A percentile compares a stretch with the other conserved stretches of the same genome.
Conservation (phyloP, 2,113 vertebrate genomes). For the Myocastor coypus region DNA sequence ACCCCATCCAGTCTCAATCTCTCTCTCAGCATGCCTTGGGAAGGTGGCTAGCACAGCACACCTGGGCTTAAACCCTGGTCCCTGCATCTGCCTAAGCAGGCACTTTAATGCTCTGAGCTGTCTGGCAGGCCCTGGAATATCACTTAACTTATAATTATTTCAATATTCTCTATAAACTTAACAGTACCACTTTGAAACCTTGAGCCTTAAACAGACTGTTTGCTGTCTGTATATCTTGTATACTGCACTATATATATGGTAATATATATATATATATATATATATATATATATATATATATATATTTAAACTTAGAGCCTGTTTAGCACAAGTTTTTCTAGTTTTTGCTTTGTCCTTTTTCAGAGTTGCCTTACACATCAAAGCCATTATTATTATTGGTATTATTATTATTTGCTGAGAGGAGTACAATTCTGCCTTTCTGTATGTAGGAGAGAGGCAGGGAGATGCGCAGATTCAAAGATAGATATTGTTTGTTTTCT, state of each 20-base stretch:
- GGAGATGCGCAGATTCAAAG: background rate
- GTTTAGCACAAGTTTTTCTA: slow-evolving; percentile 38
- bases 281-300: slow-evolving; percentile 39
- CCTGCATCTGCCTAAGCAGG: too few species aligned
- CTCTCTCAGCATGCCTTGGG: too few species aligned
- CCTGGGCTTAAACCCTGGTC: too few species aligned
- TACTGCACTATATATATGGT: slow-evolving; percentile 24
- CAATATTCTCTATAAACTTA: slow-evolving; percentile 62
- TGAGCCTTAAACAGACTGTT: slow-evolving; percentile 63
- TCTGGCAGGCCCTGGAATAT: background rate
- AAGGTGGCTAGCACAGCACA: too few species aligned
- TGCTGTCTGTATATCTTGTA: background rate
- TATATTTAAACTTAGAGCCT: slow-evolving; percentile 64
- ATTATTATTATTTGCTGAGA: slow-evolving; percentile 31
- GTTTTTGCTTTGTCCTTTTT: slow-evolving; percentile 62
- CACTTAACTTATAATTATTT: slow-evolving; percentile 68
- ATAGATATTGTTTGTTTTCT: background rate
- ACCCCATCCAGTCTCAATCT: too few species aligned
- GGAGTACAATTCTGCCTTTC: background rate
- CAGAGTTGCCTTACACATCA: slow-evolving; percentile 70
- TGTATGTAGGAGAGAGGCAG: background rate
- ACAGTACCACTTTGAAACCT: slow-evolving; percentile 75
- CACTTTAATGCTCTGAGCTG: too few species aligned
- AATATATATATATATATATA: slow-evolving; percentile 5
- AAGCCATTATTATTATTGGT: slow-evolving; percentile 44